Evolutionary conservation across 2,888 invertebrate genomes (phyloP), one percentile per base, ranked within the genome.

Genomic region (Ametastegia equiseti): DNA sequence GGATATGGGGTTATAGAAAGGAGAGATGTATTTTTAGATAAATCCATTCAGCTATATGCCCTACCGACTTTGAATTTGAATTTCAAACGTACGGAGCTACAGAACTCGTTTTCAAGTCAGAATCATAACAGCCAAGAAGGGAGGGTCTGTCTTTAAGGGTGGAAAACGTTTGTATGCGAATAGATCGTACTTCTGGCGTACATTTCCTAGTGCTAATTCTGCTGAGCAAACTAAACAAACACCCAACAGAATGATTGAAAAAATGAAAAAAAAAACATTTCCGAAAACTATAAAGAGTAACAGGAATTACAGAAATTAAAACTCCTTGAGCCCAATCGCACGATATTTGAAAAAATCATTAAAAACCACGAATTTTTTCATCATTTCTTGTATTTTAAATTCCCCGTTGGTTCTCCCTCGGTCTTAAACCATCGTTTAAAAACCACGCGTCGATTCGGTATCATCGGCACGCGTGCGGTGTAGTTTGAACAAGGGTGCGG

Each of bases 381-480:
- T n/a, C n/a, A n/a, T n/a, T n/a, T n/a, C n/a, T n/a, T n/a, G n/a
- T n/a, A n/a, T n/a, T n/a, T n/a, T n/a, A n/a, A n/a, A n/a, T n/a
- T 36, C 19, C 36, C 19, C 13, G 39, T 19, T n/a, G 39, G 11
- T 6, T 45, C 13, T 15, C 39, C 13, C 27, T 36, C 23, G 36
- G 36, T 67, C 4, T 23, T 67, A 39, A 23, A 23, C 9, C n/a
- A n/a, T 36, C 67, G 67, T 67, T 67, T 67, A 42, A 67, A 39
- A 36, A 23, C 67, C 67, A 67, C 67, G 67, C 36, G 36, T 23
- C 3, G 33, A 75, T 75, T 54, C 13, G 19, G 75, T 19, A 75
- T 23, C 50, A 75, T 75, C 75, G 75, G 75, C 75, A 50, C 39
- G 75, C 23, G 75, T 75, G 75, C 75, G n/a, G n/a, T n/a, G n/a